Conservation (phyloP, 2,888 invertebrate genomes). For the Drosophila setosimentum region DNA sequence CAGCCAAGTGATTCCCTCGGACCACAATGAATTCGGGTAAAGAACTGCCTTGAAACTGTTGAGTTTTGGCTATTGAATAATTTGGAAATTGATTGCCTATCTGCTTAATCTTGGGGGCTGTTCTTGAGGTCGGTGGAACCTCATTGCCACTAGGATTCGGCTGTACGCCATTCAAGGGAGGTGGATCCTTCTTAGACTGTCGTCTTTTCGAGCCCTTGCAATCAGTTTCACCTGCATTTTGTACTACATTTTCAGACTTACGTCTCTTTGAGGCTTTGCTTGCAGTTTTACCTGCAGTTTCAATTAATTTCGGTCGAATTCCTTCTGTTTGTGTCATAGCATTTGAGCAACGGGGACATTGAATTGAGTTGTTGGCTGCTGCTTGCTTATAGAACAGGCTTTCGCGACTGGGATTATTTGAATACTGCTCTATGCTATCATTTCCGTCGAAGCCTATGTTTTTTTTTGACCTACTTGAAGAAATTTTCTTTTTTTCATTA, state of each 20-base stretch:
- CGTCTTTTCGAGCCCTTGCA: background rate
- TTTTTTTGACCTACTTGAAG: background rate
- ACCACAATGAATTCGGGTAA: background rate
- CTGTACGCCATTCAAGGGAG: background rate
- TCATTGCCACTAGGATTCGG: background rate
- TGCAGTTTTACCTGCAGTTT: background rate
- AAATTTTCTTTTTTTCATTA: background rate
- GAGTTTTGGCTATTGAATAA: background rate
- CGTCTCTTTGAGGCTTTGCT: background rate
- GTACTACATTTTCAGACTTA: background rate
- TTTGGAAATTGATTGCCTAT: background rate
- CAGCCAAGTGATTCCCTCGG: background rate
- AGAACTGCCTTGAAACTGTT: background rate
- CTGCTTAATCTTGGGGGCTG: background rate
- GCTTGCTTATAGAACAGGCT: background rate
- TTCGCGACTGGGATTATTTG: too few species aligned
- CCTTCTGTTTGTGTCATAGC: background rate
- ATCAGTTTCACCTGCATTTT: background rate
- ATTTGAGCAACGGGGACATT: background rate
- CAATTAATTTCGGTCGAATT: background rate
- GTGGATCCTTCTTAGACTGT: background rate
- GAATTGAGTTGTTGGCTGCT: background rate
- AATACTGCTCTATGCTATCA: background rate
- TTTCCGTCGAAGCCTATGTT: background rate
- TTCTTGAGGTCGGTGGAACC: background rate